Evolutionary conservation across 2,888 invertebrate species (phyloP), one percentile per base, ranked within the genome.

Genomic region (Mythimna loreyi): DNA sequence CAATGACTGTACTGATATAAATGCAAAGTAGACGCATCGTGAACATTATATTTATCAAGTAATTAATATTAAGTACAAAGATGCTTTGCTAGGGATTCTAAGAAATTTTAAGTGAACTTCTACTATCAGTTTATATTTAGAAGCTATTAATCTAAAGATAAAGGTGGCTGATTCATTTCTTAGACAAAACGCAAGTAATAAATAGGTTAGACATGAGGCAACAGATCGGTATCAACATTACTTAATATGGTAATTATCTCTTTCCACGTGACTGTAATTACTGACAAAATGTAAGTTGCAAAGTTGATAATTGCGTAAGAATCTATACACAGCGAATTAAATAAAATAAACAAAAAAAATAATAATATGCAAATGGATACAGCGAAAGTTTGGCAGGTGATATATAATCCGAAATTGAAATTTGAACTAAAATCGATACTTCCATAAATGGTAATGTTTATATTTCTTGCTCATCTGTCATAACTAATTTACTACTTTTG

Each of bases 1-100:
- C 72, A 72, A 60, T 72, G 72, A 78, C 28, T 28, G 28, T 28
- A 75, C 74, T 77, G 49, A 58, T 56, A 49, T 69, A 36, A 62
- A 58, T 69, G 25, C 43, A n/a, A 43, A 58, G 40, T 19, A 55
- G 21, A 16, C 2, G 11, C 50, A 67, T 60, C n/a, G 25, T n/a
- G 13, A 43, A 60, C 33, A 30, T 50, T 28, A 47, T 40, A 49
- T 40, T 28, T n/a, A 30, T 30, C 28, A n/a, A 53, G n/a, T 30
- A n/a, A 30, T 16, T n/a, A 56, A 56, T 59, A 40, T 36, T n/a
- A 28, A 36, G 56, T 21, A 30, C 21, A 56, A 40, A 28, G 16
- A 28, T 2, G 45, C 21, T 52, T 30, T n/a, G 53, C n/a, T 53
- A 5, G 13, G 5, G 1, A 61, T 61, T 25, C 23, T 25, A 25